A percentile compares a stretch with the other conserved stretches of the same genome.
Evolutionary conservation across 1,140 invertebrate genomes (phyloP).

Genomic region (Akabosia matsudoensis): DNA sequence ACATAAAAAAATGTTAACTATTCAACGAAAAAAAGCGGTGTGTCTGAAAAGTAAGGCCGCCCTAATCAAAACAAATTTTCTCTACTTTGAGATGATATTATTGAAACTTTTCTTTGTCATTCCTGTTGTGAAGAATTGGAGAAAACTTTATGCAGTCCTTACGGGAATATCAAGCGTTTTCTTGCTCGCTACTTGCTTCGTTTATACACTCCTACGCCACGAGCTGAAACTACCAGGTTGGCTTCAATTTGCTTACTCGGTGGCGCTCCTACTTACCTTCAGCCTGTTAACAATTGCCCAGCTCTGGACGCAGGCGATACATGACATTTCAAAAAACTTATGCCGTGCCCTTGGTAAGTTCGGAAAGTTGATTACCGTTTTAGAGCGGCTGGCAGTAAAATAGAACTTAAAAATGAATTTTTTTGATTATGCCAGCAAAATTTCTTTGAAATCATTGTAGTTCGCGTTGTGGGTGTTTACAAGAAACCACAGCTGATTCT

Average conservation of each 20-base stretch:
- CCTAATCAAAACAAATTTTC: too few species aligned
- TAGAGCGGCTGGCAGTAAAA: neutral
- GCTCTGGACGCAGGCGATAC: conserved; percentile 26
- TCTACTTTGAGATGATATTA: too few species aligned
- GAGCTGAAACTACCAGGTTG: conserved; percentile 34
- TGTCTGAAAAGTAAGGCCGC: too few species aligned
- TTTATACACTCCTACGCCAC: conserved; percentile 32
- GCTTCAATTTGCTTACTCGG: conserved; percentile 29
- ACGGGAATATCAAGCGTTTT: conserved; percentile 26
- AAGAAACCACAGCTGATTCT: too few species aligned
- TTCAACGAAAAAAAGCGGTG: too few species aligned
- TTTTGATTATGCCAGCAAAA: neutral
- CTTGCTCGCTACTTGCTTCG: conserved; percentile 21
- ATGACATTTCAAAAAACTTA: conserved; percentile 21
- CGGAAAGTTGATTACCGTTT: neutral
- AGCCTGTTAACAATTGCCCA: conserved; percentile 19
- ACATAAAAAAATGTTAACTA: too few species aligned
- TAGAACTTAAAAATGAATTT: neutral
- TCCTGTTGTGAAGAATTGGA: conserved; percentile 13
- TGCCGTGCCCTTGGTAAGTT: conserved; percentile 30
- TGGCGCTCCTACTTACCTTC: conserved; percentile 29
- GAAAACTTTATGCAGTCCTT: conserved; percentile 7
- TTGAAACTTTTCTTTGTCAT: neutral
- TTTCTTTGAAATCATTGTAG: too few species aligned
- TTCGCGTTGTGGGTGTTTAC: too few species aligned